These are phyloP conservation scores for Iguana delicatissima DNA, from an alignment of 2,797 vertebrate species.

Conservation along the genomic window DNA sequence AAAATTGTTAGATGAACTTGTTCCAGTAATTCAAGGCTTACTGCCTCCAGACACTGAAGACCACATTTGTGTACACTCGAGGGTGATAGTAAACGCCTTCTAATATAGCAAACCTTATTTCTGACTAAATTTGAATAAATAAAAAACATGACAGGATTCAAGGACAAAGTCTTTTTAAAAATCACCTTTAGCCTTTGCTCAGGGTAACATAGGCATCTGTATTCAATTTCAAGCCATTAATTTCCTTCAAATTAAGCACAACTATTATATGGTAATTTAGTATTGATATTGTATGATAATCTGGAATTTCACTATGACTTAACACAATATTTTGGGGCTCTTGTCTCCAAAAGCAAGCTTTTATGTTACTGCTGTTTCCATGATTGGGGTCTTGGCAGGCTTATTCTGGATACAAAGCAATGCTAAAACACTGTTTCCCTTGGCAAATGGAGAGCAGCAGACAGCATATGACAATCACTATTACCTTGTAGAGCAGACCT, in stretches of 20 bases:
- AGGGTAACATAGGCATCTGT: neutral
- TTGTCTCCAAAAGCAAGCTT: neutral
- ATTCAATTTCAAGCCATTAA: slow-evolving; percentile 4
- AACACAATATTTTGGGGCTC: neutral
- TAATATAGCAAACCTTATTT: neutral
- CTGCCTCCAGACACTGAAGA: neutral
- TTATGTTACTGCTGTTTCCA: neutral
- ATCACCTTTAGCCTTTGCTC: neutral
- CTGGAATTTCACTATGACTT: neutral
- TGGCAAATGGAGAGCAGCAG: neutral
- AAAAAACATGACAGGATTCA: neutral
- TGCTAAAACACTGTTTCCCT: neutral
- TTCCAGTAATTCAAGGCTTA: neutral
- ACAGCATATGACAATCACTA: neutral
- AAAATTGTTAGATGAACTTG: neutral
- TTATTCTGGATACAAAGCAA: neutral
- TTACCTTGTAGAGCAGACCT: neutral
- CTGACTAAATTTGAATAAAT: neutral
- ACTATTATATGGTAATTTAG: neutral
- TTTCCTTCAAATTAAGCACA: neutral
- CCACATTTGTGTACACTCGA: neutral
- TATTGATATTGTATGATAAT: neutral
- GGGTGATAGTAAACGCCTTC: neutral
- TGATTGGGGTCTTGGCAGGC: neutral
- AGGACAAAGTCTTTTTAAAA: neutral